Conservation (phyloP, 1,140 invertebrate genomes). For the Adelges cooleyi region DNA sequence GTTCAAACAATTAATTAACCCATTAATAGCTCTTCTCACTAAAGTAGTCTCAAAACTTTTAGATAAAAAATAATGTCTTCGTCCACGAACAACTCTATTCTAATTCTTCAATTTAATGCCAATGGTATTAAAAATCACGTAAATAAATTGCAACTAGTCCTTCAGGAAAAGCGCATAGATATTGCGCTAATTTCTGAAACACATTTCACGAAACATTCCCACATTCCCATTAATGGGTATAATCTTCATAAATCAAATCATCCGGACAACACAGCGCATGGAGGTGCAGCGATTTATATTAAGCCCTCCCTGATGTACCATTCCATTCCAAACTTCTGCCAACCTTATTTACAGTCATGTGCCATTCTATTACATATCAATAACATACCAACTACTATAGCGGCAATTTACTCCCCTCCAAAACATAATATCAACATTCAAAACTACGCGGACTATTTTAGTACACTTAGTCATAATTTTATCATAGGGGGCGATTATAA, state of each 20-base stretch:
- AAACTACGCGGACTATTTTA: constrained; percentile 35
- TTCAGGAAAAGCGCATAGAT: background rate
- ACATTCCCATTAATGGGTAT: background rate
- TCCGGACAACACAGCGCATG: background rate
- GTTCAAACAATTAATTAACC: background rate
- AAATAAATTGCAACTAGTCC: background rate
- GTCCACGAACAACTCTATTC: background rate
- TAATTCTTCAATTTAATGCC: background rate
- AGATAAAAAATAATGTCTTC: background rate
- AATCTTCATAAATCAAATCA: background rate
- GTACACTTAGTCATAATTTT: constrained; percentile 35
- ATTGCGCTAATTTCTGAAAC: background rate
- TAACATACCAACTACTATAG: background rate
- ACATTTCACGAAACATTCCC: background rate
- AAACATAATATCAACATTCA: constrained; percentile 34
- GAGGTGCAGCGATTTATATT: background rate
- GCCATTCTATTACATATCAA: background rate
- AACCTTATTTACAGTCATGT: constrained; percentile 10
- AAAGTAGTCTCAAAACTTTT: background rate
- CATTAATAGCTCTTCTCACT: background rate
- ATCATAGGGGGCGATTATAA: constrained; percentile 31
- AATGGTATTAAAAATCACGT: background rate
- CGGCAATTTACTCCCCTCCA: constrained; percentile 15
- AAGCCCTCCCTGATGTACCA: background rate
- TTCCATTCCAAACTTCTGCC: background rate